These are phyloP conservation scores for Physeter macrocephalus DNA, from an alignment of 2,113 vertebrate genomes.

Conservation along the genomic window DNA sequence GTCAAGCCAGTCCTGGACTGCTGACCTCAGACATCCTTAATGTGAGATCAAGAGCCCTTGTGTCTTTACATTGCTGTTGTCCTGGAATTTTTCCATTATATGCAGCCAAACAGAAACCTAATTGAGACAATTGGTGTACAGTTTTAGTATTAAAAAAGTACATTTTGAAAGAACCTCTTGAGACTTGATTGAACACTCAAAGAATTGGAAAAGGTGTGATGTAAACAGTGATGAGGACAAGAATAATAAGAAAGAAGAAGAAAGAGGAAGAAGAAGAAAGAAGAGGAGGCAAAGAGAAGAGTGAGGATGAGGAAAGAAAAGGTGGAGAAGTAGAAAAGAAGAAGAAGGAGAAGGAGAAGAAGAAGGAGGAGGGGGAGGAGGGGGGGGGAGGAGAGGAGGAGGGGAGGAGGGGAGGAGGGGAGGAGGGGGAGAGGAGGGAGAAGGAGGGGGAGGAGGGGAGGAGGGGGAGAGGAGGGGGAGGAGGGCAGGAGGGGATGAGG, in stretches of 20 bases:
- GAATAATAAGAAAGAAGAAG: background rate
- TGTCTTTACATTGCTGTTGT: background rate
- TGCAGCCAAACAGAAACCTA: background rate
- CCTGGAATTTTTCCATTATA: background rate
- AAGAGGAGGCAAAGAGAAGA: background rate
- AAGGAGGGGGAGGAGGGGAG: background rate
- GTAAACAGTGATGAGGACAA: background rate
- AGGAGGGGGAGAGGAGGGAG: too few species aligned
- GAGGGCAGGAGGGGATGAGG: background rate
- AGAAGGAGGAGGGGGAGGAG: rapidly evolving
- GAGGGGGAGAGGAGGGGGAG: rapidly evolving
- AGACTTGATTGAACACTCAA: background rate
- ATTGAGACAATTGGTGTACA: background rate
- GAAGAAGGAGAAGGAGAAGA: rapidly evolving
- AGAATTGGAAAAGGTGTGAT: background rate
- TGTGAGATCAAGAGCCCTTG: background rate
- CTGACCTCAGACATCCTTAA: background rate
- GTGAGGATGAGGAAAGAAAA: too few species aligned
- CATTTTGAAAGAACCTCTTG: background rate
- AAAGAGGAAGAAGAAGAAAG: background rate
- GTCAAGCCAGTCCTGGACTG: background rate
- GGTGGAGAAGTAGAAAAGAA: too few species aligned
- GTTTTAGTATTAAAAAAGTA: background rate
- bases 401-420: rapidly evolving
- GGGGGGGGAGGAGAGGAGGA: rapidly evolving